phyloP scores from a whole-genome alignment of 2,888 invertebrate genomes.

The Ametastegia equiseti region DNA sequence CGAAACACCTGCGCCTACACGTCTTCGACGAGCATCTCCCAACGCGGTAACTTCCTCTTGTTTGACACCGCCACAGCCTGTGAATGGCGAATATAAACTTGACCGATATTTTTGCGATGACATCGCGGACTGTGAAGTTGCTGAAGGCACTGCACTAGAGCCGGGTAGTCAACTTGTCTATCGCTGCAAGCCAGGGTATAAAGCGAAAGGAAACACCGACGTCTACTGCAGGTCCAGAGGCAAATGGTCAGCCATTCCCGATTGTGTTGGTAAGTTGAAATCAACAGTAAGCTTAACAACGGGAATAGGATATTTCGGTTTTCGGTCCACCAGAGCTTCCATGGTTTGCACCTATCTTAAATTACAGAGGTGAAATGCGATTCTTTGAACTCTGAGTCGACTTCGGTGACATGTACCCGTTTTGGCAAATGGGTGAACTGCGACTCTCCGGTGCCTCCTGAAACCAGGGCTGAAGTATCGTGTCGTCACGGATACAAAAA shows the following conservation, averaged over 20 bases:
- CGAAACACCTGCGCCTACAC: not conserved
- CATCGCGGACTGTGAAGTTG: not conserved
- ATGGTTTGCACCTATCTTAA: not conserved
- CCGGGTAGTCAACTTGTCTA: not conserved
- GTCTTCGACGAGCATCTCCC: not conserved
- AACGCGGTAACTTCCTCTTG: not conserved
- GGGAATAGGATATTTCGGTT: not conserved
- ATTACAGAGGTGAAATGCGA: constrained; percentile 25
- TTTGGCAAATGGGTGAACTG: constrained; percentile 53
- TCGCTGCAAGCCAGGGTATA: not conserved
- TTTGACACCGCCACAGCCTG: not conserved
- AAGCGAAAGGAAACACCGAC: not conserved
- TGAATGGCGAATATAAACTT: not conserved
- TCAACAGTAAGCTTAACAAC: not conserved
- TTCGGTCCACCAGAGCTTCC: not conserved
- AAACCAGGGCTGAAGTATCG: constrained; percentile 61
- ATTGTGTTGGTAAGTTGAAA: constrained; percentile 63
- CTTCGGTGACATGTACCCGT: not conserved
- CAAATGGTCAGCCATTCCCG: constrained; percentile 64
- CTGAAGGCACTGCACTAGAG: not conserved
- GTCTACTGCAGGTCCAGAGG: constrained; percentile 52
- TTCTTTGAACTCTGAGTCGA: constrained; percentile 24
- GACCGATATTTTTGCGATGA: not conserved
- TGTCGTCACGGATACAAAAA: constrained; percentile 65
- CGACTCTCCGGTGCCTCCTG: constrained; percentile 59